These are phyloP conservation scores for Theristicus caerulescens DNA, from an alignment of 2,113 vertebrate species.

Conservation along the genomic window DNA sequence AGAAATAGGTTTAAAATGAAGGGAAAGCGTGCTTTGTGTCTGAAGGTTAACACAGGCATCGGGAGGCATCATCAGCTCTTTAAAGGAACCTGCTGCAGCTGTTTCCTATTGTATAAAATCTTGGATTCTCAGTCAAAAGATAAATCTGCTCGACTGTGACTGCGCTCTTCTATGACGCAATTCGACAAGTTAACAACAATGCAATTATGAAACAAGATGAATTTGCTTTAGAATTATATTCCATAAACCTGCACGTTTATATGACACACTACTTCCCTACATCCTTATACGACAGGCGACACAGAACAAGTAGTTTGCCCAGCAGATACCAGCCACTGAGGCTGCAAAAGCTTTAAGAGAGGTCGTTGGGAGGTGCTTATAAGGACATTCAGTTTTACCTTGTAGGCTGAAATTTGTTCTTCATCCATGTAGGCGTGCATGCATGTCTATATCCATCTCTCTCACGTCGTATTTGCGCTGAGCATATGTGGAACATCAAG, in stretches of 20 bases:
- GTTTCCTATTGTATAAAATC: neutral
- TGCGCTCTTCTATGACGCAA: neutral
- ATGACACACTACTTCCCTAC: neutral
- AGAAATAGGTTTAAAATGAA: neutral
- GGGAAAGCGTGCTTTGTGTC: neutral
- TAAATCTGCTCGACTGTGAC: neutral
- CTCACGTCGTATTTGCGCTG: neutral
- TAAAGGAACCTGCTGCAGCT: neutral
- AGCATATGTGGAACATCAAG: neutral
- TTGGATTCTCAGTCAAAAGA: neutral
- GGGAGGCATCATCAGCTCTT: neutral
- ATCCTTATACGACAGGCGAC: too few species aligned
- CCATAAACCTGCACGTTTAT: neutral
- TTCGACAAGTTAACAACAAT: neutral
- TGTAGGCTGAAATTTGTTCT: neutral
- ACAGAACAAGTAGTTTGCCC: neutral
- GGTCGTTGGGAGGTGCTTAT: neutral
- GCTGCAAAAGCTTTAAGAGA: neutral
- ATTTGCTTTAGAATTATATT: neutral
- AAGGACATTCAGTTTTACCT: neutral
- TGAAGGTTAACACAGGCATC: neutral
- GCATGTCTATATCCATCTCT: neutral
- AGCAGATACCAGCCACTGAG: neutral
- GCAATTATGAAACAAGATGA: neutral
- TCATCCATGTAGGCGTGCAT: neutral